Conservation (phyloP, 2,113 vertebrate genomes). For the Nibea albiflora region DNA sequence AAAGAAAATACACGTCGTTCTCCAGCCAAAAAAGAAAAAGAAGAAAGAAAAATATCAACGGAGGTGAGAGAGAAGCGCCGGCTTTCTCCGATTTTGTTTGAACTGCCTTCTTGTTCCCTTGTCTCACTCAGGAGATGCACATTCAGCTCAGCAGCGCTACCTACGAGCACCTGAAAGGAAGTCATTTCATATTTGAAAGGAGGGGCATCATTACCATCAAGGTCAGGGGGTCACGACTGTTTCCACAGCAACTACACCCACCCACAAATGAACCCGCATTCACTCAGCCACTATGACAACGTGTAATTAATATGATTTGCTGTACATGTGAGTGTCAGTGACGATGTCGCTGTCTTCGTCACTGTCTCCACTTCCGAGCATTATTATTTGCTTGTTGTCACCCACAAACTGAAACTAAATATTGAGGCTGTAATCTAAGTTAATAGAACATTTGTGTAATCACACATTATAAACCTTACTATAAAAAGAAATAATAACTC, state of each 20-base stretch:
- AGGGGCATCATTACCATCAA: conserved; percentile 84
- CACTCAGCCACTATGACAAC: not conserved
- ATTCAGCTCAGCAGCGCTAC: conserved; percentile 84
- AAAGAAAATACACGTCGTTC: no score
- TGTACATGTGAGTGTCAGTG: conserved; percentile 1
- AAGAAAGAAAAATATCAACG: not conserved
- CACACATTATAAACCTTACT: not conserved
- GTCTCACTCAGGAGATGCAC: conserved; percentile 81
- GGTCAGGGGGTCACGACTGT: conserved; percentile 61
- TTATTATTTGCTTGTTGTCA: not conserved
- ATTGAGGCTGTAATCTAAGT: not conserved
- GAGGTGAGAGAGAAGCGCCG: not conserved
- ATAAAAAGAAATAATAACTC: conserved; percentile 26
- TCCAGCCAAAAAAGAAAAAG: not conserved
- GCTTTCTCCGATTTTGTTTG: not conserved
- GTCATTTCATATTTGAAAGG: conserved; percentile 84
- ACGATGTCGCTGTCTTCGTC: not conserved
- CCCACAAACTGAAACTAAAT: conserved; percentile 11
- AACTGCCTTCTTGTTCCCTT: not conserved
- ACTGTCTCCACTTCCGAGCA: not conserved
- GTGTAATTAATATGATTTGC: conserved; percentile 12
- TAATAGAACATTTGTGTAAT: conserved; percentile 15
- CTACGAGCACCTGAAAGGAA: conserved; percentile 84
- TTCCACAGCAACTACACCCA: conserved; percentile 12
- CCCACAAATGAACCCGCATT: not conserved